A percentile compares a stretch with the other conserved stretches of the same genome.
Conservation (phyloP, 2,113 vertebrate species). For the Mobula birostris region DNA sequence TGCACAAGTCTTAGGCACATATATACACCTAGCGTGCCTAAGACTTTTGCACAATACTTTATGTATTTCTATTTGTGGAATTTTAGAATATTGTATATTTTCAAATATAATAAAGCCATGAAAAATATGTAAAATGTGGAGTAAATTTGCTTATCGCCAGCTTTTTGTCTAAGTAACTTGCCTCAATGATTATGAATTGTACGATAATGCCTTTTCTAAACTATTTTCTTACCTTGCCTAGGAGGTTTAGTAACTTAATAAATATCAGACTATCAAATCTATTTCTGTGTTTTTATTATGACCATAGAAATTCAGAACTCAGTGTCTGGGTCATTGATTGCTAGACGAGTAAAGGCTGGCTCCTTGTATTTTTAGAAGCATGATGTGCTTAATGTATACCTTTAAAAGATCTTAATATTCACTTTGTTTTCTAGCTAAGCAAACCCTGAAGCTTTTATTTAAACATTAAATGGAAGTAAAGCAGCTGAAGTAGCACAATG, state of each 20-base stretch:
- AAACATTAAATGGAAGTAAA: neutral
- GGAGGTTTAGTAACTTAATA: neutral
- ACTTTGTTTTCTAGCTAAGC: neutral
- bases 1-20: no score
- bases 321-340: neutral
- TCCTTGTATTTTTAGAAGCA: neutral
- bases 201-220: neutral
- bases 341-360: neutral
- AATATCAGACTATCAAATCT: neutral
- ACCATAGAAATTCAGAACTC: neutral
- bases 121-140: neutral
- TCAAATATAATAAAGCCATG: no score
- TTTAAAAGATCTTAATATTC: neutral
- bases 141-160: neutral
- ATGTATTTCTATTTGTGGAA: no score
- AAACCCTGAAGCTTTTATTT: neutral
- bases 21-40: no score
- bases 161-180: neutral
- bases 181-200: neutral
- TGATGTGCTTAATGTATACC: neutral
- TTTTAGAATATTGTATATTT: constrained; percentile 13
- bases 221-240: neutral
- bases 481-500: neutral
- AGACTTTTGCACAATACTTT: no score
- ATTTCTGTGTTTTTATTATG: neutral